These are phyloP conservation scores for Zelleria hepariella DNA, from an alignment of 2,888 invertebrate species.

Conservation along the genomic window DNA sequence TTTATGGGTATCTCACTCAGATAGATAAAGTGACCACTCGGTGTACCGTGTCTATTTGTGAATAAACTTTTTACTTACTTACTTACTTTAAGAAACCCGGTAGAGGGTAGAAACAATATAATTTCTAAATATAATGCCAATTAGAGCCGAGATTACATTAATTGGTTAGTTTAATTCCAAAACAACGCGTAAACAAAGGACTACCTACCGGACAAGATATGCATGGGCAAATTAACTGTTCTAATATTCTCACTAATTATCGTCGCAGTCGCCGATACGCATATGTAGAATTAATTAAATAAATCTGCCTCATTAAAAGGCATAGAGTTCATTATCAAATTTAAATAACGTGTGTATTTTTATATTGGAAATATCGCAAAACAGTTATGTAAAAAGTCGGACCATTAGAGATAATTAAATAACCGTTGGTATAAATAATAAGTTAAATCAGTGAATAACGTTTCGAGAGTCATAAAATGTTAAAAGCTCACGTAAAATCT, in stretches of 20 bases:
- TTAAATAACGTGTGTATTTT: constrained; percentile 25
- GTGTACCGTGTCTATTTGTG: no score
- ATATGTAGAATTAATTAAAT: constrained; percentile 29
- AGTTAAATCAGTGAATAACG: not conserved
- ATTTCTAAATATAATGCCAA: no score
- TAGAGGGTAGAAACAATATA: no score
- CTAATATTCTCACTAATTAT: not conserved
- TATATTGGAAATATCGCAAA: not conserved
- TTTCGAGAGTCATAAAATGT: not conserved
- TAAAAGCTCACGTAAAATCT: constrained; percentile 1
- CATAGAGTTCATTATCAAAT: constrained; percentile 22
- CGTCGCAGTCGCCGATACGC: not conserved
- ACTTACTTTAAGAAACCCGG: no score
- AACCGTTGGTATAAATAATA: constrained; percentile 4
- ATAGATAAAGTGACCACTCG: no score
- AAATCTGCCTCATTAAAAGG: constrained; percentile 23
- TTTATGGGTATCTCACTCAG: no score
- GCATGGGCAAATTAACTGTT: not conserved
- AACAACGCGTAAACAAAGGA: not conserved
- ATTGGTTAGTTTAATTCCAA: no score
- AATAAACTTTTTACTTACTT: no score
- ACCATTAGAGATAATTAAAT: not conserved
- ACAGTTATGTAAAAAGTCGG: not conserved
- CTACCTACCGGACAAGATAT: not conserved
- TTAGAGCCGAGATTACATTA: no score